A percentile compares a stretch with the other conserved stretches of the same genome.
Evolutionary conservation across 2,888 invertebrate species (phyloP).

Genomic region (Tanypteryx hageni): DNA sequence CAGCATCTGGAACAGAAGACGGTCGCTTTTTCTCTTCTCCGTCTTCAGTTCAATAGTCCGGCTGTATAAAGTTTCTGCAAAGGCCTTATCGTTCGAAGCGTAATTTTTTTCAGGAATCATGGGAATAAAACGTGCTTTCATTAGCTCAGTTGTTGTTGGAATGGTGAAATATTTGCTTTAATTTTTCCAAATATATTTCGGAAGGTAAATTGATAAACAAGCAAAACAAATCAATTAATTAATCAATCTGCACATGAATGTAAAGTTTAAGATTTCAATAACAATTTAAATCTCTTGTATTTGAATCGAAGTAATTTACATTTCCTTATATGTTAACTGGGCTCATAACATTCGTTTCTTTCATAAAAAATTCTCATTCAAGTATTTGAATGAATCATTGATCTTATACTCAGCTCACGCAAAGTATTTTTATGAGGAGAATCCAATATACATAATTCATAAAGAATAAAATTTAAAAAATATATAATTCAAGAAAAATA

Average conservation of each 20-base stretch:
- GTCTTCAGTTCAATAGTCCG: constrained; percentile 77
- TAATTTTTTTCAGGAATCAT: no score
- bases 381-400: neutral
- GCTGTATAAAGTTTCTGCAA: constrained; percentile 75
- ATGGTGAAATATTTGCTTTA: neutral
- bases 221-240: neutral
- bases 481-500: no score
- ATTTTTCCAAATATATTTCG: neutral
- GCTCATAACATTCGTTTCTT: neutral
- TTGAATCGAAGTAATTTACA: neutral
- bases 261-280: no score
- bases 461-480: no score
- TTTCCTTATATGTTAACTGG: neutral
- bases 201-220: neutral
- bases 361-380: neutral
- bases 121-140: no score
- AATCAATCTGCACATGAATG: neutral
- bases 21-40: constrained; percentile 80
- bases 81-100: constrained; percentile 68
- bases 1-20: constrained; percentile 79
- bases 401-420: no score
- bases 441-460: no score
- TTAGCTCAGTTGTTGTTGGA: neutral
- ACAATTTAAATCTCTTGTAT: no score
- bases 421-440: no score